Percentiles rank a stretch among this genome's conserved stretches.
phyloP scores from a whole-genome alignment of 2,888 invertebrate genomes.

The Tetragonisca angustula region DNA sequence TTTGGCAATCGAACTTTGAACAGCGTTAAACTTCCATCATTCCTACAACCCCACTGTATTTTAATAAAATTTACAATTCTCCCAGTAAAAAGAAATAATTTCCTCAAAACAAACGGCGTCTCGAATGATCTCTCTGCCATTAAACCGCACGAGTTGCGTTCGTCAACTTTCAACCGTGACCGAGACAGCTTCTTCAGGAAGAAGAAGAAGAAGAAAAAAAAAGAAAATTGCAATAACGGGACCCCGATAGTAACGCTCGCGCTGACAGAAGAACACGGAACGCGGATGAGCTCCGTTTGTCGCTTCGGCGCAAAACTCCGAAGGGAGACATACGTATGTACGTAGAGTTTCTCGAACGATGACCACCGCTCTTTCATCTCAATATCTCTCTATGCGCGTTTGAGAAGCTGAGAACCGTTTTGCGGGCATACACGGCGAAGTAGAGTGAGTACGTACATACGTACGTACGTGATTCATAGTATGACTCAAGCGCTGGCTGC shows the following conservation, averaged over 20 bases:
- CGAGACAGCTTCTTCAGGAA: not conserved
- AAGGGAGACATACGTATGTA: constrained; percentile 9
- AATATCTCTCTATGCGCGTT: not conserved
- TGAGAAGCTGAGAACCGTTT: constrained; percentile 30
- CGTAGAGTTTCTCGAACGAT: not conserved
- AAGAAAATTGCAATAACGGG: not conserved
- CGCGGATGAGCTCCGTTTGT: not conserved
- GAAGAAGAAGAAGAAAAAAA: too few species aligned
- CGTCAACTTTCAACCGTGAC: not conserved
- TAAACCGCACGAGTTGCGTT: not conserved
- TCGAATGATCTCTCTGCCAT: too few species aligned
- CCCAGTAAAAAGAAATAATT: too few species aligned
- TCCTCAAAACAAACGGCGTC: too few species aligned
- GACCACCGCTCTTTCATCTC: constrained; percentile 17
- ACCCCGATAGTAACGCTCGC: constrained; percentile 4
- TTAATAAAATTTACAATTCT: too few species aligned
- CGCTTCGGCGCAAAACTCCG: constrained; percentile 1
- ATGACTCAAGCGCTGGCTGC: constrained; percentile 74
- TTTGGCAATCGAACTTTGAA: too few species aligned
- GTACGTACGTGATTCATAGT: constrained; percentile 71
- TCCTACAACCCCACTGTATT: too few species aligned
- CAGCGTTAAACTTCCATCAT: too few species aligned
- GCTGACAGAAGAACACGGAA: not conserved
- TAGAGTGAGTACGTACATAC: not conserved
- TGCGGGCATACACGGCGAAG: constrained; percentile 41